These are phyloP conservation scores for Melolontha melolontha DNA, from an alignment of 2,888 invertebrate species.

Conservation along the genomic window DNA sequence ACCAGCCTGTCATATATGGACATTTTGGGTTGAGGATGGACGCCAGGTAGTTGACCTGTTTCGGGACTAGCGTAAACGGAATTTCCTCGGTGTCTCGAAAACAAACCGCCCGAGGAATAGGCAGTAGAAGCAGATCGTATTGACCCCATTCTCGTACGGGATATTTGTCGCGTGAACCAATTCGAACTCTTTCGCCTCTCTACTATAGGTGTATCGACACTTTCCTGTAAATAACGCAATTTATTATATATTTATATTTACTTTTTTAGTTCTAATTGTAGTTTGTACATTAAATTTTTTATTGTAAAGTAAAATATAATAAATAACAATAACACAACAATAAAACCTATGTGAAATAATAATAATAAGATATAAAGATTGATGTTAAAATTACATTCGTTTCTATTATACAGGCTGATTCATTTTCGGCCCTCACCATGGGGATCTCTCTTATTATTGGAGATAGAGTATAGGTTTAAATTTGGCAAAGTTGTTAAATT, in stretches of 20 bases:
- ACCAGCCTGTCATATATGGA: conserved; percentile 87
- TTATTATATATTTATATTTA: background rate
- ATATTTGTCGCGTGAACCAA: conserved; percentile 89
- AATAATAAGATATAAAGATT: too few relatives aligned
- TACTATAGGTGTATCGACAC: conserved; percentile 89
- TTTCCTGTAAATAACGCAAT: conserved; percentile 73
- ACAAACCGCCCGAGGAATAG: conserved; percentile 83
- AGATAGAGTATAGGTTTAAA: too few relatives aligned
- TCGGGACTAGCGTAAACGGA: conserved; percentile 75
- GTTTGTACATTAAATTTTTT: background rate
- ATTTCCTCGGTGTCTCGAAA: conserved; percentile 82
- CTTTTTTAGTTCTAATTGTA: background rate
- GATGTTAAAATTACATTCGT: too few relatives aligned
- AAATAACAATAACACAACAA: too few relatives aligned
- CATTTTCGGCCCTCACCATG: too few relatives aligned
- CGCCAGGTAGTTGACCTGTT: conserved; percentile 68
- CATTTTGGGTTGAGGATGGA: conserved; percentile 73
- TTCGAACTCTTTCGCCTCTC: conserved; percentile 80
- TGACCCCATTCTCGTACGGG: conserved; percentile 86
- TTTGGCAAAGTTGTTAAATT: too few relatives aligned
- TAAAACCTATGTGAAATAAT: too few relatives aligned
- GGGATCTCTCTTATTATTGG: too few relatives aligned
- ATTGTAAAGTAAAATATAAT: too few relatives aligned
- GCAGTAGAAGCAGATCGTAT: conserved; percentile 87
- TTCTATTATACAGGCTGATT: too few relatives aligned